These are phyloP conservation scores for Tachyglossus aculeatus DNA, from an alignment of 2,797 vertebrate species.

Conservation along the genomic window DNA sequence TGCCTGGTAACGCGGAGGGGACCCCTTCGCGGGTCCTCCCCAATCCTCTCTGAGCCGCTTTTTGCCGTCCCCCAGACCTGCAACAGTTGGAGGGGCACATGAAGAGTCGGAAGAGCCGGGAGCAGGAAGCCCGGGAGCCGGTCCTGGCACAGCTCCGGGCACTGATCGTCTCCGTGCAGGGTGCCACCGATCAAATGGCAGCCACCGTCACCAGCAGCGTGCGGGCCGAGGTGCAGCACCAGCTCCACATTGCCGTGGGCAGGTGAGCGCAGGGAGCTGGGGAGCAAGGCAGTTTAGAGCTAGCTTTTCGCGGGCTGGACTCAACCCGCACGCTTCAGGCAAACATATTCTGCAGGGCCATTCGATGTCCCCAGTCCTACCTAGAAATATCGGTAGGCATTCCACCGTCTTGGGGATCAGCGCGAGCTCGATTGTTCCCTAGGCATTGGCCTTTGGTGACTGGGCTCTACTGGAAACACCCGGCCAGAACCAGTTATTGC, in stretches of 20 bases:
- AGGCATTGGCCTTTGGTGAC: too few relatives aligned
- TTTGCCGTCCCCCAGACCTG: constrained; percentile 30
- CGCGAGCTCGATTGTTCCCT: too few relatives aligned
- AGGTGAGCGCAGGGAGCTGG: constrained; percentile 79
- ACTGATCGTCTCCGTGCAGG: constrained; percentile 86
- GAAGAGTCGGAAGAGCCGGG: constrained; percentile 86
- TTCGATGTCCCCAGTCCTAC: too few relatives aligned
- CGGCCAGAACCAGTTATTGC: too few relatives aligned
- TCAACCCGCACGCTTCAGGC: too few relatives aligned
- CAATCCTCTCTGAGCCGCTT: not conserved
- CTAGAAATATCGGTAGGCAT: too few relatives aligned
- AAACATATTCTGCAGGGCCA: too few relatives aligned
- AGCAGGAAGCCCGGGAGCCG: constrained; percentile 88
- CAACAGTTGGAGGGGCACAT: constrained; percentile 92
- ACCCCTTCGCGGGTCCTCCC: not conserved
- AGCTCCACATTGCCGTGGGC: constrained; percentile 91
- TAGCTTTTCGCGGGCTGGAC: too few relatives aligned
- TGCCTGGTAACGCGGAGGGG: not conserved
- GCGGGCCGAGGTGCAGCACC: constrained; percentile 91
- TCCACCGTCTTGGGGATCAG: too few relatives aligned
- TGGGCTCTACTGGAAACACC: too few relatives aligned
- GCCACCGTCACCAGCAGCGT: constrained; percentile 82
- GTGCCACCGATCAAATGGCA: constrained; percentile 86
- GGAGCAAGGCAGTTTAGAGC: not conserved
- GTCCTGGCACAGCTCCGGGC: constrained; percentile 88